Base-by-base conservation (phyloP, 2,113 vertebrate species). In the Lasiurus borealis region DNA sequence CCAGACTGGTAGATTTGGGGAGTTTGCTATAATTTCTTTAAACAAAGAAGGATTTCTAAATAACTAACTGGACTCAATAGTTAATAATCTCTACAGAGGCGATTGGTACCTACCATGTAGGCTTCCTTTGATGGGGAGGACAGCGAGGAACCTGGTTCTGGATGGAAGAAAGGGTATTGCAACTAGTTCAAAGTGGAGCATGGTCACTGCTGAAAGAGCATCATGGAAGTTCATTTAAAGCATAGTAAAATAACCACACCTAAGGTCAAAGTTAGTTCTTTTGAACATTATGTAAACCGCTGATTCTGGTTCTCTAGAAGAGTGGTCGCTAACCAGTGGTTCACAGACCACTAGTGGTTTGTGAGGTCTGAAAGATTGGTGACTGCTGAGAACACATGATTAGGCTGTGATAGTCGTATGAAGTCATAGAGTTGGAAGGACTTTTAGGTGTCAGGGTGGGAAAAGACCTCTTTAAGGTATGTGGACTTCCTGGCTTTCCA, bases 1-100 rank as follows among this genome's bases (percentile, higher is more conserved):
- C 80, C 80, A 91, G 86, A 80, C 29, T 27, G 48, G 82, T 62
- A 83, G 83, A 59, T 93, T 78, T 80, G 71, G 64, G 88, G 46
- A 89, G 68, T 31, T 75, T 36, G 23, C 71, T 88, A 29, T 15
- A 66, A 57, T 88, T 72, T 83, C 59, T 44, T 85, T 48, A 62
- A 27, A 31, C 34, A 85, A 50, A 72, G 85, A 83, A 85, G 83
- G 44, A 54, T 89, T 94, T 91, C 36, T 85, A 31, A 44, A 44
- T 34, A 88, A 64, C 57, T 31, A 48, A n/a, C 5, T 13, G 48
- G 66, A n/a, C 66, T 76, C 57, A 78, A 16, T 36, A 94, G 59
- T 73, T 82, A 6, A 40, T 50, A 31, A 52, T 23, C 1, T 75
- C 89, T 57, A 18, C 18, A 36, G 48, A 40, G 6, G 16, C 2